A percentile compares a stretch with the other conserved stretches of the same genome.
phyloP scores from a whole-genome alignment of 2,113 vertebrate genomes.

The human (Homo sapiens) region DNA sequence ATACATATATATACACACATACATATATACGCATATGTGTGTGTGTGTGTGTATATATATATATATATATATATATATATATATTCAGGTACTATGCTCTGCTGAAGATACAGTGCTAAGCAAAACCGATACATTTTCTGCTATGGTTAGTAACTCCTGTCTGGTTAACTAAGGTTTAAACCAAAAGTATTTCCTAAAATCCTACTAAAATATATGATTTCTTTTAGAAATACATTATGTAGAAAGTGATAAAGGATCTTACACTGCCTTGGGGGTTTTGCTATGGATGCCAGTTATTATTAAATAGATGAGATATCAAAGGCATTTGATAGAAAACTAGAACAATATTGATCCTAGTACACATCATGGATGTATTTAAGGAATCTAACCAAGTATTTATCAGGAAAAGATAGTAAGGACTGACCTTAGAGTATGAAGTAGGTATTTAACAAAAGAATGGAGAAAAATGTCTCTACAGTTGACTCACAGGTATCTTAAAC shows the following conservation, averaged over 20 bases:
- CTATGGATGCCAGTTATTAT: neutral
- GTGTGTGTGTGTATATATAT: too few relatives aligned
- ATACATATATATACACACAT: too few relatives aligned
- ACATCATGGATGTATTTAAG: neutral
- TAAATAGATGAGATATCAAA: neutral
- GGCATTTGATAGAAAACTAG: neutral
- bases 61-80: neutral
- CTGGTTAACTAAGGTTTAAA: neutral
- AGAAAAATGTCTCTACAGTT: neutral
- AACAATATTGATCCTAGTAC: neutral
- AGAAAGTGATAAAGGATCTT: neutral
- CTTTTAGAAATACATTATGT: neutral
- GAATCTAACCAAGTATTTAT: neutral
- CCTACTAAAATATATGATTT: neutral
- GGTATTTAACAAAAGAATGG: neutral
- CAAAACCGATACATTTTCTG: neutral
- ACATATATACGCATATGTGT: neutral
- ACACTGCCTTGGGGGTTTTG: neutral
- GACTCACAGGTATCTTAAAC: neutral
- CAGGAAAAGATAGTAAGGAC: neutral
- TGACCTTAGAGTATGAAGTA: neutral
- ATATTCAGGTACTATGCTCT: neutral
- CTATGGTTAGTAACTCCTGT: neutral
- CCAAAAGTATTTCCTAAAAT: constrained; percentile 15
- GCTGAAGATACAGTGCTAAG: neutral